Percentiles rank a stretch among this genome's conserved stretches.
Conservation (phyloP, 2,797 vertebrate species). For the Phataginus tetradactyla region DNA sequence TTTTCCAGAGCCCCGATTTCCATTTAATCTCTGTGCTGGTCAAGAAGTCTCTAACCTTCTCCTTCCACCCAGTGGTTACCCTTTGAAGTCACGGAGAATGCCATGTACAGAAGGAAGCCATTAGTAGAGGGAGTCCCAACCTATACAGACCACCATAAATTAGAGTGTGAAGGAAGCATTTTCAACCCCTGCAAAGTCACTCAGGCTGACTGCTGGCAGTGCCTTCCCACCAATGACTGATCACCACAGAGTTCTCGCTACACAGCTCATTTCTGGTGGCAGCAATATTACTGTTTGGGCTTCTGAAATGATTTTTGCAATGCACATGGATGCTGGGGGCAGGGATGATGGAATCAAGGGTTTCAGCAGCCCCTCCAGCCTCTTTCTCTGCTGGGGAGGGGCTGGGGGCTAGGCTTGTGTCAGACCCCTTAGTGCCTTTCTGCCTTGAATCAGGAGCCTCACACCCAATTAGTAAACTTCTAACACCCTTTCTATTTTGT, state of each 20-base stretch:
- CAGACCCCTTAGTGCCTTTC: background rate
- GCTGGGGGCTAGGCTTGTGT: background rate
- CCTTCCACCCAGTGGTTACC: background rate
- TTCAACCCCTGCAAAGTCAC: background rate
- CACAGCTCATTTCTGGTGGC: slow-evolving; percentile 43
- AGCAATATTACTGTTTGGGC: background rate
- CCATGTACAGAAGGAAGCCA: slow-evolving; percentile 57
- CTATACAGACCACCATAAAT: slow-evolving; percentile 47
- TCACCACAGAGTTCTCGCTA: slow-evolving; percentile 29
- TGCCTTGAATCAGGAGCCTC: background rate
- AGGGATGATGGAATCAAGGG: background rate
- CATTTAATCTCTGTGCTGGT: slow-evolving; percentile 27
- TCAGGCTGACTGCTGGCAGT: background rate
- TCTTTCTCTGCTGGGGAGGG: background rate
- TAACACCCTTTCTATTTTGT: background rate
- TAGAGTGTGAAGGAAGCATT: slow-evolving; percentile 28
- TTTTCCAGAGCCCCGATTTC: slow-evolving; percentile 23
- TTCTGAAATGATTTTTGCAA: slow-evolving; percentile 1
- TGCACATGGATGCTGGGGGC: background rate
- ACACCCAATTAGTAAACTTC: background rate
- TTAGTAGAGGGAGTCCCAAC: slow-evolving; percentile 8
- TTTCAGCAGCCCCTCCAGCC: background rate
- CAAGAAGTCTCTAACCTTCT: background rate
- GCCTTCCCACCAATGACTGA: background rate
- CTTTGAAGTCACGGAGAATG: slow-evolving; percentile 65